Percentiles rank a stretch among this genome's conserved stretches.
These are phyloP conservation scores for Hermaeophaga mercurialis DNA, from an alignment of 2,888 invertebrate species.

Conservation along the genomic window DNA sequence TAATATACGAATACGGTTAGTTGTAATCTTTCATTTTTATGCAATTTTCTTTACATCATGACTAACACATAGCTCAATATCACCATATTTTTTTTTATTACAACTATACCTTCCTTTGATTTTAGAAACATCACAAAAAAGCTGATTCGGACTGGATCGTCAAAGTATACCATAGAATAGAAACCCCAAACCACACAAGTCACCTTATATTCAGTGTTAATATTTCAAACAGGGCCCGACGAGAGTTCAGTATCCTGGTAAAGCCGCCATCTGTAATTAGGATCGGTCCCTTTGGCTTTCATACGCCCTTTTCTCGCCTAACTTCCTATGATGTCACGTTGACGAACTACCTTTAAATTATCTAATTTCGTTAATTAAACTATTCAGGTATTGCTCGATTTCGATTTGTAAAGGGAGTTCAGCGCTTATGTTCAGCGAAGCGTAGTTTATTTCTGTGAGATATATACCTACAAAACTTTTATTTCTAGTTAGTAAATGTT, in stretches of 20 bases:
- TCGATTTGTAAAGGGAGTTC: neutral
- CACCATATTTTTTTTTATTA: too few species aligned
- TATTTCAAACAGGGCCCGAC: constrained; percentile 35
- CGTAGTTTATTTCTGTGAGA: too few species aligned
- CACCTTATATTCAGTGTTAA: constrained; percentile 36
- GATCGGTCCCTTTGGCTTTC: constrained; percentile 33
- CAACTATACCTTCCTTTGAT: too few species aligned
- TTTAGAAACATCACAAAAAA: too few species aligned
- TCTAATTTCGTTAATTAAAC: constrained; percentile 36
- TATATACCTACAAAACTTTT: too few species aligned
- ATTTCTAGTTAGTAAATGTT: too few species aligned
- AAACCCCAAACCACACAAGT: constrained; percentile 29
- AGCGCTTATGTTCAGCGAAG: too few species aligned
- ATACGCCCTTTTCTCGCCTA: constrained; percentile 35
- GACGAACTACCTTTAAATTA: constrained; percentile 38
- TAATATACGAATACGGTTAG: too few species aligned
- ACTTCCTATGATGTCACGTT: constrained; percentile 23
- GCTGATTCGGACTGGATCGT: too few species aligned
- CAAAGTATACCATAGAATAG: neutral
- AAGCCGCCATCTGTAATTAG: constrained; percentile 37
- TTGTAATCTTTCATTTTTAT: too few species aligned
- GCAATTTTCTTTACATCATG: too few species aligned
- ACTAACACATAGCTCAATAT: too few species aligned
- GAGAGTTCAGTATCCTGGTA: constrained; percentile 25
- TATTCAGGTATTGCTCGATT: constrained; percentile 25